Conservation (phyloP, 64 coral and sea anemone genomes). For the Stylophora pistillata region DNA sequence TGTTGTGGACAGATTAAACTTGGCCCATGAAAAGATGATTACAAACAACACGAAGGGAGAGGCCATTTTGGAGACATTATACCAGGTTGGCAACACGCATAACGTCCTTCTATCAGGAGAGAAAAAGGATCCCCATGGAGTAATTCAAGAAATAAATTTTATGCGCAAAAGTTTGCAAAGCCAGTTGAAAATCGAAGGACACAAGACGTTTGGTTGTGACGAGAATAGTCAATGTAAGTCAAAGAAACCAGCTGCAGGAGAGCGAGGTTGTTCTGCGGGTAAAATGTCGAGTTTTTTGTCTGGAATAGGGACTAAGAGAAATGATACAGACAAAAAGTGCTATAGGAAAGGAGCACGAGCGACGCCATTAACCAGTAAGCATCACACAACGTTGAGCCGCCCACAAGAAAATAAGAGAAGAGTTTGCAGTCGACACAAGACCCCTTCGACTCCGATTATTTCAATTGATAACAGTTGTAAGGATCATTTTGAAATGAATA, state of each 20-base stretch:
- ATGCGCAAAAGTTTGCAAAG: constrained; percentile 9
- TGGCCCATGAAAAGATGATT: constrained; percentile 2
- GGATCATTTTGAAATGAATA: not conserved
- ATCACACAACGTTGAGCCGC: not conserved
- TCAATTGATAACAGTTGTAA: not conserved
- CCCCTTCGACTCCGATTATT: not conserved
- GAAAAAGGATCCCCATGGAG: not conserved
- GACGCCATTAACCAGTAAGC: not conserved
- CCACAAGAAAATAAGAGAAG: not conserved
- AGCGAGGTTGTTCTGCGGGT: not conserved
- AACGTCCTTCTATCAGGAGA: not conserved
- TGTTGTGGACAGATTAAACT: not conserved
- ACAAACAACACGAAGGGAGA: not conserved
- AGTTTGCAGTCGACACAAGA: constrained; percentile 55
- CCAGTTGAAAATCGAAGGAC: not conserved
- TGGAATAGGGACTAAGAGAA: not conserved
- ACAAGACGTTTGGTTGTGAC: not conserved
- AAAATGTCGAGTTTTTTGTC: not conserved
- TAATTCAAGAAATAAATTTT: not conserved
- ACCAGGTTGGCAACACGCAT: not conserved
- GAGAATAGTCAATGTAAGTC: not conserved
- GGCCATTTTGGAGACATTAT: not conserved
- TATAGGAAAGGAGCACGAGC: not conserved
- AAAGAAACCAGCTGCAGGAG: not conserved
- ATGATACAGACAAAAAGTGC: not conserved